Evolutionary conservation across 2,888 invertebrate species (phyloP), one percentile per base, ranked within the genome.

Genomic region (Orchestes rusci): DNA sequence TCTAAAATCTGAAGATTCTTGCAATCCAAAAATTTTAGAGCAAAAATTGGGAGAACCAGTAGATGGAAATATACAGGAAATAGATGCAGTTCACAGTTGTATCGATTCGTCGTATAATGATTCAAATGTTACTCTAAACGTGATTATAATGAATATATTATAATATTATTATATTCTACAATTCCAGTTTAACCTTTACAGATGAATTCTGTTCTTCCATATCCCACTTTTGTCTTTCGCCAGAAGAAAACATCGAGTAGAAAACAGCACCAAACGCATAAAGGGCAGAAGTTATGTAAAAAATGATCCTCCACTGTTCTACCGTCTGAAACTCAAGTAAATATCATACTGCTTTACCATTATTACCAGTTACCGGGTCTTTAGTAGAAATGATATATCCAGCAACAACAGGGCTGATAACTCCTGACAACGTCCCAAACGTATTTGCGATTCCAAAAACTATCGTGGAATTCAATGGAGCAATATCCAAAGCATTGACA

Each of bases 221-320:
- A n/a, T 51, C 51, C 55, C 55, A 94, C 1, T 79, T 74, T 62
- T 93, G 91, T 3, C 77, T 68, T 53, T 87, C 84, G 1, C 85
- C 92, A 0, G 89, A 88, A 31, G 82, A 83, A 63, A 85, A 82
- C 2, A 80, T 55, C 41, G 83, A 87, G 66, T 89, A 94, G 12
- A 90, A 69, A 37, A 88, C 63, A 18, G 88, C 87, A 1, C 93
- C 93, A 10, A 84, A 53, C 1, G 88, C 69, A 62, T 93, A 93
- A 59, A 94, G 77, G 44, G 74, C 75, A 54, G 87, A 82, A 1
- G 90, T 82, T 57, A 92, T 82, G 68, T 85, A 87, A 68, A 93
- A 92, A 5, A 94, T 85, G 20, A 79, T 70, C 51, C 83, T 79
- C 93, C 93, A 94, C 69, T 92, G 82, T 15, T 76, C 77, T 15